A percentile compares a stretch with the other conserved stretches of the same genome.
These are phyloP conservation scores for Vulpes vulpes DNA, from an alignment of 2,113 vertebrate genomes.

Conservation along the genomic window DNA sequence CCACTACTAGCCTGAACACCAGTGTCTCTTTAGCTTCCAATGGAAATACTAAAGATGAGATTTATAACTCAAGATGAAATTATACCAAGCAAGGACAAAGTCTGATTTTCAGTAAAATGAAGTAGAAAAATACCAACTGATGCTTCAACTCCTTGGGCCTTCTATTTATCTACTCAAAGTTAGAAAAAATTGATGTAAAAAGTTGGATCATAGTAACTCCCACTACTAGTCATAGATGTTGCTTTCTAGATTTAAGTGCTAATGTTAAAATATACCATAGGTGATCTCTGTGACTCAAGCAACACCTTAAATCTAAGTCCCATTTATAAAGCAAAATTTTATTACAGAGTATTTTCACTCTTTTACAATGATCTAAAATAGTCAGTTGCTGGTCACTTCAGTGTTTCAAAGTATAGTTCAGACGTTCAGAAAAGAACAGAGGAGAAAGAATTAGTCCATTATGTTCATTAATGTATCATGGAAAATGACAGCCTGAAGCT, in stretches of 20 bases:
- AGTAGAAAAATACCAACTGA: background rate
- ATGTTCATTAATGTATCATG: background rate
- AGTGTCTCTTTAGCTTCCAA: background rate
- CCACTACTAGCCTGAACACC: fast-evolving
- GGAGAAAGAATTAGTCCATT: background rate
- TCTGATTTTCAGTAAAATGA: background rate
- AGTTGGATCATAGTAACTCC: background rate
- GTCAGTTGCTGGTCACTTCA: background rate
- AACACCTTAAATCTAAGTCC: background rate
- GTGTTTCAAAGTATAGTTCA: background rate
- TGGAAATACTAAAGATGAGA: background rate
- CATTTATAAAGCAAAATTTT: background rate
- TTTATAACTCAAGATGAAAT: background rate
- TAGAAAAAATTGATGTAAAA: background rate
- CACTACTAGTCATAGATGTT: background rate
- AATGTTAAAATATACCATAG: background rate
- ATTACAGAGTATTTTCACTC: background rate
- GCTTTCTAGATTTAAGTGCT: background rate
- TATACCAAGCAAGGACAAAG: background rate
- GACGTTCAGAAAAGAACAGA: background rate
- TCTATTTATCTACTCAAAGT: background rate
- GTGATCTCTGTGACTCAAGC: background rate
- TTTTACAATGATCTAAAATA: slow-evolving; percentile 31
- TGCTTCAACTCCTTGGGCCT: background rate
- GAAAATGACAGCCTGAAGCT: slow-evolving; percentile 1